Conservation (phyloP, 2,888 invertebrate species). For the Frankliniella intonsa region DNA sequence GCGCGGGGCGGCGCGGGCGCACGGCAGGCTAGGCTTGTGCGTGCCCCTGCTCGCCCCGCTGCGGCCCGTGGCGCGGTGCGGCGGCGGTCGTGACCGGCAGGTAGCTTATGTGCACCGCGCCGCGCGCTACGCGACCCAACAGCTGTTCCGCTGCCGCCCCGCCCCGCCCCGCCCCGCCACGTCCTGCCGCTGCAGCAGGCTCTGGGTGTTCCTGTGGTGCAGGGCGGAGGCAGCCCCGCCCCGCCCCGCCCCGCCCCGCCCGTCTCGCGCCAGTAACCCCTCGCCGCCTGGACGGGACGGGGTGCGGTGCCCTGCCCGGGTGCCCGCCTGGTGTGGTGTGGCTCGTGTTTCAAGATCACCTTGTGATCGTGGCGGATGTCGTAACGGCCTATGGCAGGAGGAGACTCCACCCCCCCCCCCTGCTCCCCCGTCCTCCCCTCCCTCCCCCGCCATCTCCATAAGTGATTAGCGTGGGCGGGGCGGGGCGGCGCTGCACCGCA, state of each 20-base stretch:
- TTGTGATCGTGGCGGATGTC: not conserved
- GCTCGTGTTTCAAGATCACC: not conserved
- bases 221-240: too few relatives aligned
- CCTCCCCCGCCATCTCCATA: not conserved
- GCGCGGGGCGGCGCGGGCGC: too few relatives aligned
- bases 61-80: too few relatives aligned
- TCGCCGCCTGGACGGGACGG: not conserved
- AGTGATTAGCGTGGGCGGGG: too few relatives aligned
- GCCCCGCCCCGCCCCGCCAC: not conserved
- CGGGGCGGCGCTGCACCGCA: too few relatives aligned
- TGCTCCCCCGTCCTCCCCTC: not conserved
- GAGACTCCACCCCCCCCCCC: not conserved
- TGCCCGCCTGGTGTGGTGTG: not conserved
- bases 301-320: not conserved
- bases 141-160: not conserved
- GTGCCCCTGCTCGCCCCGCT: too few relatives aligned
- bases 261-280: not conserved
- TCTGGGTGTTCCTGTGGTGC: not conserved
- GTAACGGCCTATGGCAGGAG: not conserved
- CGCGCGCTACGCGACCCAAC: too few relatives aligned
- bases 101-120: too few relatives aligned
- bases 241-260: too few relatives aligned
- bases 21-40: too few relatives aligned
- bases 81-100: too few relatives aligned
- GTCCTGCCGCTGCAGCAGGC: not conserved